Evolutionary conservation across 2,797 vertebrate species (phyloP).

Genomic region (Muscicapa striata): DNA sequence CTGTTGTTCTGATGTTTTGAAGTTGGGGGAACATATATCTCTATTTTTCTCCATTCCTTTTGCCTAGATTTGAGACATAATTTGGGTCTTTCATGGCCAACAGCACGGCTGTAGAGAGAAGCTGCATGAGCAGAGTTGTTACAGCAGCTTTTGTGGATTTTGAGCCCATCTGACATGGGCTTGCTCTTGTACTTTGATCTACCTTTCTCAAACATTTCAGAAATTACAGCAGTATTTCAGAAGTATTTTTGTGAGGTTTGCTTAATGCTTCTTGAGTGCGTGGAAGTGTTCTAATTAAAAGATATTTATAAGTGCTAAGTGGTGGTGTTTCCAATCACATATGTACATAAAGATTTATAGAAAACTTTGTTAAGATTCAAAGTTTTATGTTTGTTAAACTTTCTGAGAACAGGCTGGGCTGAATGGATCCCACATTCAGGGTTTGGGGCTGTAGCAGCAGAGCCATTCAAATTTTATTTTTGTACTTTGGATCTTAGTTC

Average conservation of each 20-base stretch:
- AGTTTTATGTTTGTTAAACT: not conserved
- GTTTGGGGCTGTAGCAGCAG: not conserved
- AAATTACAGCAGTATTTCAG: not conserved
- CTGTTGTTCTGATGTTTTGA: constrained; percentile 7
- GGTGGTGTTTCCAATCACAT: not conserved
- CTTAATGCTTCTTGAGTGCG: not conserved
- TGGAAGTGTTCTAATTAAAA: not conserved
- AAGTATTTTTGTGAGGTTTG: not conserved
- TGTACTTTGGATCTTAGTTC: not conserved
- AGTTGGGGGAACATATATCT: not conserved
- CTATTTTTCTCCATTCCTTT: not conserved
- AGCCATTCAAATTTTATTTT: not conserved
- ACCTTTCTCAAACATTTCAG: not conserved
- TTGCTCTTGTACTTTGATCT: not conserved
- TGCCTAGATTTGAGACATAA: not conserved
- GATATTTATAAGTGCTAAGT: not conserved
- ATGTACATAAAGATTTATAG: not conserved
- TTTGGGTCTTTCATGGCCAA: not conserved
- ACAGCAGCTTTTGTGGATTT: not conserved
- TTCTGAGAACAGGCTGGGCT: not conserved
- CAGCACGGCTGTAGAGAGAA: not conserved
- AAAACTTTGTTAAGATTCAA: not conserved
- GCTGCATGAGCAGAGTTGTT: not conserved
- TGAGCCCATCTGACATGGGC: not conserved
- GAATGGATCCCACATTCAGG: not conserved